Evolutionary conservation across 1,140 invertebrate species (phyloP), one percentile per base, ranked within the genome.

Genomic region (Drosophila watanabei): DNA sequence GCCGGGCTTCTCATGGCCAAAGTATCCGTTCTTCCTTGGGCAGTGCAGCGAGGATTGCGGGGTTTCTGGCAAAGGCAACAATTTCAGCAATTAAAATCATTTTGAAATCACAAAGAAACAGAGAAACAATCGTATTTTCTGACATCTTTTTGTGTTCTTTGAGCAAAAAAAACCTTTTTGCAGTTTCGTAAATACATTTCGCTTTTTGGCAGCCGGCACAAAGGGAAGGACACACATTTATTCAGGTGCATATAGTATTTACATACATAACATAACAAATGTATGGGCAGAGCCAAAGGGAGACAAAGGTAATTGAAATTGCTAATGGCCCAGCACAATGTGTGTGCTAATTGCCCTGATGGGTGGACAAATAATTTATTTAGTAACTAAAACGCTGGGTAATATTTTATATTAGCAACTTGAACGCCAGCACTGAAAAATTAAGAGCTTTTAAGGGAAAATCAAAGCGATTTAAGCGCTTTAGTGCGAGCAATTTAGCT

Each of bases 21-120:
- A 98, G 93, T 98, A 98, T 1, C 98, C 98, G 80, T 98, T 97
- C 92, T 96, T 96, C 45, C 98, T 95, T 0, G 96, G 96, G 91
- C 98, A 98, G 89, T 98, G 95, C 20, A 94, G 87, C 5, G 95
- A 94, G 0, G 97, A 95, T 63, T 96, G 95, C 0, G 97, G 97
- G 4, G 94, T 94, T 92, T 98, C 97, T 98, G 57, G 18, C 28
- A 10, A 37, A 18, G 2, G 32, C 2, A 51, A 30, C 13, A 14
- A 30, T 13, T 60, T 28, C 11, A 46, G 24, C 7, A 45, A 70
- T 51, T 24, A 13, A 32, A 58, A 57, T 28, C 20, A 28, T 39
- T 57, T 57, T 11, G n/a, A 73, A 73, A 52, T 51, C 10, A 63
- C 20, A 57, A 56, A 43, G 52, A 24, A 14, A 30, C 2, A 14